Base-by-base conservation (phyloP, 2,888 invertebrate species). In the Caenorhabditis virilis region DNA sequence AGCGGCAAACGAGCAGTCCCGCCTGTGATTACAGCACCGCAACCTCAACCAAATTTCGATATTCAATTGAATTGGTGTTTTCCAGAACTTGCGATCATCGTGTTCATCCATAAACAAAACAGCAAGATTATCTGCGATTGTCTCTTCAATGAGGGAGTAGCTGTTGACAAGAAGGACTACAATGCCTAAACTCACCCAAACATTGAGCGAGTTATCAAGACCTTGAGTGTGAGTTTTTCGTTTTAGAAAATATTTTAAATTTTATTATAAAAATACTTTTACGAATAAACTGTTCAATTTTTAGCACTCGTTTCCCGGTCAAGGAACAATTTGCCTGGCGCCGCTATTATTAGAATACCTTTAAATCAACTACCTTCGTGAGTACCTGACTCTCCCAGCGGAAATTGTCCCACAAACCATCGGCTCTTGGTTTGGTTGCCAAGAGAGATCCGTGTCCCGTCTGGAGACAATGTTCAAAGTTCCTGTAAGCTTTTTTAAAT, bases 271-370 rank as follows among this genome's bases (percentile, higher is more conserved):
- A n/a, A n/a, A n/a, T n/a, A n/a, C n/a, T n/a, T n/a, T n/a, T n/a
- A n/a, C n/a, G n/a, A n/a, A n/a, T n/a, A n/a, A n/a, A n/a, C n/a
- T n/a, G n/a, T n/a, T n/a, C n/a, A n/a, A n/a, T 62, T 70, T 51
- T 45, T 82, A 82, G 76, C 78, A 43, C 87, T 99, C 77, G 95
- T 94, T 86, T 97, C 97, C 2, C 89, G 91, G 98, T 98, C n/a
- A 93, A 91, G 85, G 97, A 98, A 88, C 97, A 98, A 86, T 98
- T 98, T 86, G 95, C 97, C 5, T 99, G 98, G 98, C 90, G 95
- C 83, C 97, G 98, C 85, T 98, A 92, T 83, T 99, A 99, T 86
- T 99, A 97, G 95, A 94, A 93, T 86, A 98, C 85, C 93, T 95
- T 83, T 98, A 98, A 77, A 97, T 98, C 84, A 92, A 93, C 85